These are phyloP conservation scores for Myathropa florea DNA, from an alignment of 2,888 invertebrate genomes.

Conservation along the genomic window DNA sequence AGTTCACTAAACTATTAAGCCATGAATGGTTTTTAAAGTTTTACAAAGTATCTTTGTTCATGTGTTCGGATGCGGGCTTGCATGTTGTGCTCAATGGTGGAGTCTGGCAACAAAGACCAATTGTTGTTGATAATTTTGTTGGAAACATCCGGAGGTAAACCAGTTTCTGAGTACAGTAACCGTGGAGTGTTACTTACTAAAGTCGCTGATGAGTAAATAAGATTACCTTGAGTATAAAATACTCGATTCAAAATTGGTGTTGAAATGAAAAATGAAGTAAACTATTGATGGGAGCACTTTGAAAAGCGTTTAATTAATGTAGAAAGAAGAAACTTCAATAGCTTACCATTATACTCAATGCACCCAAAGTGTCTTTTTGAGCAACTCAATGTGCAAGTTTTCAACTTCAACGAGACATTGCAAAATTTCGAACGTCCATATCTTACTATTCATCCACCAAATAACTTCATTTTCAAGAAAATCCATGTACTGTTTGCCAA, in stretches of 20 bases:
- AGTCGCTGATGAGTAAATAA: background rate
- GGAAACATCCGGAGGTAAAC: background rate
- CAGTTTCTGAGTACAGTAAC: background rate
- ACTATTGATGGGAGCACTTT: too few relatives aligned
- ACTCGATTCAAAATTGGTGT: background rate
- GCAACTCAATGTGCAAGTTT: too few relatives aligned
- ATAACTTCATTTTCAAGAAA: background rate
- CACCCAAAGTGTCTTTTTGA: too few relatives aligned
- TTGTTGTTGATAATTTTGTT: slow-evolving; percentile 13
- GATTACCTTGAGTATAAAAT: background rate
- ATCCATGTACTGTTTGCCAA: background rate
- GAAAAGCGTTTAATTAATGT: too few relatives aligned
- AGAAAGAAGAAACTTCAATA: too few relatives aligned
- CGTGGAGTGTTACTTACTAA: background rate
- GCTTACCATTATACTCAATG: too few relatives aligned
- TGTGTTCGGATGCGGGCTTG: background rate
- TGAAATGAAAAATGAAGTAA: background rate
- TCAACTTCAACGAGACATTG: too few relatives aligned
- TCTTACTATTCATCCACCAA: background rate
- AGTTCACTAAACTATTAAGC: slow-evolving; percentile 49
- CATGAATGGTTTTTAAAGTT: slow-evolving; percentile 41
- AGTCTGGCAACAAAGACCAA: slow-evolving; percentile 8
- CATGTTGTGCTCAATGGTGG: slow-evolving; percentile 1
- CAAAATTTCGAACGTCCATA: too few relatives aligned
- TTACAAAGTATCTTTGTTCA: background rate